Conservation (phyloP, 1,140 invertebrate genomes). For the Drosophila triauraria region DNA sequence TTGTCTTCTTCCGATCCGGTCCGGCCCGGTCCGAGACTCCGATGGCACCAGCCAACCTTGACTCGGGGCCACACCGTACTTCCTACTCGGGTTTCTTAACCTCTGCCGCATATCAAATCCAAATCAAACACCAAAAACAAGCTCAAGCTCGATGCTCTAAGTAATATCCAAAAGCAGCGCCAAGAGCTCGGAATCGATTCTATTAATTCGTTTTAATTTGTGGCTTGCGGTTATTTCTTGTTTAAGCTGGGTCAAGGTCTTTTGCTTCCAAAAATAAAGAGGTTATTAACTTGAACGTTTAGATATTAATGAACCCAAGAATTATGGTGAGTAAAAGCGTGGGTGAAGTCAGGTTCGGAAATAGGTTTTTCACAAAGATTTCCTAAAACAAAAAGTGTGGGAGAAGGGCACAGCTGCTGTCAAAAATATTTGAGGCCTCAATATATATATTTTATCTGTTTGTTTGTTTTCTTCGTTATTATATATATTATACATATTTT, state of each 20-base stretch:
- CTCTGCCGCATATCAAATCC: slow-evolving; percentile 35
- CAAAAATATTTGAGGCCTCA: neutral
- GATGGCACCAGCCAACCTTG: slow-evolving; percentile 26
- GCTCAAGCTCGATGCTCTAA: slow-evolving; percentile 6
- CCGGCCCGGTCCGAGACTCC: neutral
- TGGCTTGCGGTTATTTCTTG: slow-evolving; percentile 16
- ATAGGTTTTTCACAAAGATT: neutral
- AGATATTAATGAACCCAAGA: slow-evolving; percentile 4
- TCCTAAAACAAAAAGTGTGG: neutral
- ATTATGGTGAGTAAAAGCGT: slow-evolving; percentile 8
- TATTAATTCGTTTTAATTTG: slow-evolving; percentile 32
- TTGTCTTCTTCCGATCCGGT: slow-evolving; percentile 38
- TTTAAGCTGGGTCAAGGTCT: slow-evolving; percentile 39
- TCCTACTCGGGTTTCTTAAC: slow-evolving; percentile 52
- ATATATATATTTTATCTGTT: too few relatives aligned
- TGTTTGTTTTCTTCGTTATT: neutral
- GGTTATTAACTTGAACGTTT: neutral
- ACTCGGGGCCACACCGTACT: slow-evolving; percentile 23
- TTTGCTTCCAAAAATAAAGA: neutral
- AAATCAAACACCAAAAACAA: slow-evolving; percentile 2
- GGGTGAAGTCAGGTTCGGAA: neutral
- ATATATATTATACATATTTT: neutral
- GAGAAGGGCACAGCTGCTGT: neutral
- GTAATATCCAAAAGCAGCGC: neutral
- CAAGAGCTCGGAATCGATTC: slow-evolving; percentile 10